Percentiles rank a stretch among this genome's conserved stretches.
phyloP scores from a whole-genome alignment of 2,113 vertebrate genomes.

The Cricetomys ansorgei region DNA sequence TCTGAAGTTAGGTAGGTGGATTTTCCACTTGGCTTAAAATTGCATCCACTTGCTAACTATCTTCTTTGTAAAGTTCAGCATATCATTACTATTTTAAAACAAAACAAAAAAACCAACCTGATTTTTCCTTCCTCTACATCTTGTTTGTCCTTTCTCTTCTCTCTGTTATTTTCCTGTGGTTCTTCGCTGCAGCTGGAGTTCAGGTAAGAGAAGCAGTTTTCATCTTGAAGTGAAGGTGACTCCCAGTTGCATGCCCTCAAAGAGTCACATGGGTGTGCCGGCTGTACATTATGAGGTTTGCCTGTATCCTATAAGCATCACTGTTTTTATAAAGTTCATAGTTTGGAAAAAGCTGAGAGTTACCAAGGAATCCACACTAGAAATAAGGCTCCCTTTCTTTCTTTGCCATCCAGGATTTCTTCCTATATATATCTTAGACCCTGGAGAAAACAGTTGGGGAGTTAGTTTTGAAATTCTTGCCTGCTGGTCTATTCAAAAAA shows the following conservation, averaged over 20 bases:
- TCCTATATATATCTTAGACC: background rate
- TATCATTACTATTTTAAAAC: background rate
- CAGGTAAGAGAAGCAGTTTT: background rate
- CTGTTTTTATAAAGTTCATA: background rate
- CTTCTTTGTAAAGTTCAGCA: background rate
- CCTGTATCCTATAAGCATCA: background rate
- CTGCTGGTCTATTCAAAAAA: conserved; percentile 51
- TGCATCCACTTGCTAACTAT: background rate
- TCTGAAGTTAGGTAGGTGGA: conserved; percentile 94
- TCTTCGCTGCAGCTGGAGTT: background rate
- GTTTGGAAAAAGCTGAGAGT: conserved; percentile 31
- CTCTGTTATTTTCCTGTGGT: background rate
- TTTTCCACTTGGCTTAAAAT: background rate
- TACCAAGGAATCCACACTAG: background rate
- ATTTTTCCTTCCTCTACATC: no score
- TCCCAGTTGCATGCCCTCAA: background rate
- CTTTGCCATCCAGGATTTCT: background rate
- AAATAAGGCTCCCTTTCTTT: conserved; percentile 57
- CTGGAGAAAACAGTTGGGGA: conserved; percentile 11
- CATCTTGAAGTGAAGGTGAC: background rate
- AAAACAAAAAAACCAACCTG: no score
- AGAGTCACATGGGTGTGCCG: background rate
- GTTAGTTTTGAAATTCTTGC: conserved; percentile 44
- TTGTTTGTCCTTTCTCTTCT: no score
- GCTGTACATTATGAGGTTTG: background rate